Base-by-base conservation (phyloP, 2,888 invertebrate species). In the Nyleta sp. region DNA sequence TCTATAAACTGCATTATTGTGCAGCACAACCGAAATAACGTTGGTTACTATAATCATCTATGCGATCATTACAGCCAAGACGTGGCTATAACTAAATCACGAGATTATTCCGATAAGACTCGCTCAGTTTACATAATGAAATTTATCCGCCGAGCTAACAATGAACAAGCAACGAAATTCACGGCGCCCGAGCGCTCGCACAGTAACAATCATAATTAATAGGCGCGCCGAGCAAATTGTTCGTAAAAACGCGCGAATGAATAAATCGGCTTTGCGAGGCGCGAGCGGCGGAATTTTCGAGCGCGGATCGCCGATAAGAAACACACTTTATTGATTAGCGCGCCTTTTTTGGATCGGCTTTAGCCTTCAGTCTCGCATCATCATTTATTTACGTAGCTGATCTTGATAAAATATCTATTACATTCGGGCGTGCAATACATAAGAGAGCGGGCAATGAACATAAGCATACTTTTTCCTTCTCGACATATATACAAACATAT, bases 341-440 rank as follows among this genome's bases (percentile, higher is more conserved):
- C 42, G 40, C 53, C 64, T 75, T 75, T 35, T 53, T 62, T 46
- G 67, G 53, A 46, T 60, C 62, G 17, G 65, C 59, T 59, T 73
- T 73, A 74, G 70, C 57, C 75, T 65, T 65, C 59, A 10, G 46
- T 53, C 60, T 73, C 50, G 73, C 64, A 52, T 68, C 72, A 60
- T 74, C 74, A 74, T 74, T 78, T 78, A 74, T 78, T 74, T 70
- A 57, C 57, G 70, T 70, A 20, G 53, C 59, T 70, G 64, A 68
- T 77, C 72, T 73, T 72, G 74, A 74, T 70, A 74, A 70, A 70
- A 78, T 71, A 75, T 75, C 79, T 71, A 64, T 74, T 75, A 67
- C 74, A 64, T 73, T 73, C 60, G 76, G 62, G 59, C 59, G 59
- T 62, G 71, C 79, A 68, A 71, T 65, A 71, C 24, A 67, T 55